Conservation (phyloP, 53 echinoderm and acorn worm genomes). For the Holothuria leucospilota region DNA sequence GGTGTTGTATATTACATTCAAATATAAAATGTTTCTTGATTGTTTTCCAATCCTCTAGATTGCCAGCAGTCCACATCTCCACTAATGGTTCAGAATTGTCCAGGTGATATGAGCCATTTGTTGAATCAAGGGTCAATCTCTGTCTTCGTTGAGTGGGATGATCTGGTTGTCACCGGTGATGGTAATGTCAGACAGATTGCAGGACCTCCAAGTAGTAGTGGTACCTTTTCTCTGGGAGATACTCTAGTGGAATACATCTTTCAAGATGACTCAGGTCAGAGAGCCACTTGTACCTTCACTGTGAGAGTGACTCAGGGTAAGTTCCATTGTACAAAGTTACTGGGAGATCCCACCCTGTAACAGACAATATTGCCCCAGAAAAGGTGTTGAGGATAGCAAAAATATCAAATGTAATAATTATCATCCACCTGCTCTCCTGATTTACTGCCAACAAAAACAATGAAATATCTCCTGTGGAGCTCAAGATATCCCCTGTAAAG, state of each 20-base stretch:
- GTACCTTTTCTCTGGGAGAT: neutral
- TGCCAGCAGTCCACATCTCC: neutral
- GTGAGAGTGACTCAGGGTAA: neutral
- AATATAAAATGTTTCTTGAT: too few relatives aligned
- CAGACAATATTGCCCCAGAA: too few relatives aligned
- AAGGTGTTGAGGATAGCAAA: too few relatives aligned
- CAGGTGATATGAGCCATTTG: neutral
- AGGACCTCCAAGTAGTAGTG: neutral
- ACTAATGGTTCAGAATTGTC: conserved; percentile 20
- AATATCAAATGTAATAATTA: too few relatives aligned
- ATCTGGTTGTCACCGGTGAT: conserved; percentile 4
- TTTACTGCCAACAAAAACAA: too few relatives aligned
- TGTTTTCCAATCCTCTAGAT: too few relatives aligned
- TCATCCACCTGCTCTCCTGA: too few relatives aligned
- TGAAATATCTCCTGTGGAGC: too few relatives aligned
- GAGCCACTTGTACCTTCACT: neutral
- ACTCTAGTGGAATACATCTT: conserved; percentile 4
- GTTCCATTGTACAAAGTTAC: too few relatives aligned
- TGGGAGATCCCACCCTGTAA: too few relatives aligned
- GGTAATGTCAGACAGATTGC: neutral
- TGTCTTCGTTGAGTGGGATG: conserved; percentile 12
- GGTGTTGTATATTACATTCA: too few relatives aligned
- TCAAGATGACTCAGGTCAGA: conserved; percentile 4
- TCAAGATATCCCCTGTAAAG: too few relatives aligned
- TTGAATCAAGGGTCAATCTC: neutral